Evolutionary conservation across 2,113 vertebrate species (phyloP).

Genomic region (Engystomops pustulosus): DNA sequence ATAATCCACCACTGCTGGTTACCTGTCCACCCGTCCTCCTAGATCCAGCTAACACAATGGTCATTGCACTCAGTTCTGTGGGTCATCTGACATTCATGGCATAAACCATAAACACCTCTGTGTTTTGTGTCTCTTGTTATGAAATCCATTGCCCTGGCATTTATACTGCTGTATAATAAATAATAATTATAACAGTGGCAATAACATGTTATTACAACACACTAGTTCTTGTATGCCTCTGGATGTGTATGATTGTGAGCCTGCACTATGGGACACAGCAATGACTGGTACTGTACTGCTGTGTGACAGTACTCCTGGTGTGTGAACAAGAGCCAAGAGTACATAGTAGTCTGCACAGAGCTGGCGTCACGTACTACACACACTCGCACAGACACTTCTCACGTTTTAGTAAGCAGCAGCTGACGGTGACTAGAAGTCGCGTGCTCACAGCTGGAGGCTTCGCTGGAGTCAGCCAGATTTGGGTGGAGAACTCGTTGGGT

Average conservation of each 20-base stretch:
- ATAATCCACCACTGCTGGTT: too few relatives aligned
- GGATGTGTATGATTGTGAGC: neutral
- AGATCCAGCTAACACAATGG: too few relatives aligned
- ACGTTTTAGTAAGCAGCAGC: constrained; percentile 6
- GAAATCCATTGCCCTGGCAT: too few relatives aligned
- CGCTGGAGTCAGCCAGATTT: constrained; percentile 20
- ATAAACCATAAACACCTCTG: too few relatives aligned
- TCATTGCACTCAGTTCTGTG: too few relatives aligned
- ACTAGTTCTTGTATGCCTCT: neutral
- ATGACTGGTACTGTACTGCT: neutral
- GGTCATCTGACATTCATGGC: too few relatives aligned
- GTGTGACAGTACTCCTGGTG: neutral
- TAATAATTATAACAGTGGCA: too few relatives aligned
- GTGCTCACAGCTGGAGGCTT: neutral
- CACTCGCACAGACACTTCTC: constrained; percentile 29
- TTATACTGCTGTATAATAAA: too few relatives aligned
- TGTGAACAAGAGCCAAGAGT: too few relatives aligned
- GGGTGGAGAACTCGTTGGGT: neutral
- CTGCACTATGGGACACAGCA: neutral
- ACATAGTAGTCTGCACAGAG: neutral
- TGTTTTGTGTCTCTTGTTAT: too few relatives aligned
- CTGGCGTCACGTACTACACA: constrained; percentile 18
- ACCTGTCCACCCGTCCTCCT: too few relatives aligned
- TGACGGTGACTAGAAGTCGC: constrained; percentile 18
- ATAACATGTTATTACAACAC: too few relatives aligned